Percentiles rank a stretch among this genome's conserved stretches.
Conservation (phyloP, 2,113 vertebrate genomes). For the Triplophysa tibetana region DNA sequence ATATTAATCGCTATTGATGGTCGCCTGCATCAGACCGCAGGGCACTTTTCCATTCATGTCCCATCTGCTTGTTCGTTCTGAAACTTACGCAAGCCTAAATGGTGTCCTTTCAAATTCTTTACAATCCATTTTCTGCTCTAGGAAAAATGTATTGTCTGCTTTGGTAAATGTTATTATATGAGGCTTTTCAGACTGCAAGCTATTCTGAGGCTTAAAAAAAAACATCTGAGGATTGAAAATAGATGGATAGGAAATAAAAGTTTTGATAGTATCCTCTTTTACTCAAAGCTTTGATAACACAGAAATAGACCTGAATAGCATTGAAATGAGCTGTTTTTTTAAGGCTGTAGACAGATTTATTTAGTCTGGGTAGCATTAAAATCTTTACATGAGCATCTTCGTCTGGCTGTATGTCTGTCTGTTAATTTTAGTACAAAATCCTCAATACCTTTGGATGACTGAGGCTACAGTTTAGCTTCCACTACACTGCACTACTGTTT, state of each 20-base stretch:
- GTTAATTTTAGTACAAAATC: neutral
- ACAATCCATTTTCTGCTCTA: neutral
- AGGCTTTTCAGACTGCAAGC: constrained; percentile 1
- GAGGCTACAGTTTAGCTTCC: neutral
- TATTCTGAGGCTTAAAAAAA: neutral
- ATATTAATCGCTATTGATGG: neutral
- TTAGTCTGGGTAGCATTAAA: neutral
- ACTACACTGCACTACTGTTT: neutral
- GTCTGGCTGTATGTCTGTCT: constrained; percentile 1
- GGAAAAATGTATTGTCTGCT: neutral
- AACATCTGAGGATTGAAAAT: neutral
- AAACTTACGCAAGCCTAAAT: neutral
- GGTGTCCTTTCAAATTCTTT: neutral
- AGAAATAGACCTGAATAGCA: neutral
- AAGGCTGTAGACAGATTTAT: too few species aligned
- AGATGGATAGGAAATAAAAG: neutral
- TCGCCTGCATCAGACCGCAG: neutral
- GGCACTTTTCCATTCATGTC: neutral
- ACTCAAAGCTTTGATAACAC: constrained; percentile 7
- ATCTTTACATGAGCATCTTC: neutral
- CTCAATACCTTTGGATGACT: neutral
- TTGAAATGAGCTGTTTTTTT: neutral
- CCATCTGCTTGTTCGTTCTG: neutral
- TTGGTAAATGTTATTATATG: neutral
- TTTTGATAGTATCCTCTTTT: neutral